Conservation (phyloP, 2,888 invertebrate genomes). For the Blera fallax region DNA sequence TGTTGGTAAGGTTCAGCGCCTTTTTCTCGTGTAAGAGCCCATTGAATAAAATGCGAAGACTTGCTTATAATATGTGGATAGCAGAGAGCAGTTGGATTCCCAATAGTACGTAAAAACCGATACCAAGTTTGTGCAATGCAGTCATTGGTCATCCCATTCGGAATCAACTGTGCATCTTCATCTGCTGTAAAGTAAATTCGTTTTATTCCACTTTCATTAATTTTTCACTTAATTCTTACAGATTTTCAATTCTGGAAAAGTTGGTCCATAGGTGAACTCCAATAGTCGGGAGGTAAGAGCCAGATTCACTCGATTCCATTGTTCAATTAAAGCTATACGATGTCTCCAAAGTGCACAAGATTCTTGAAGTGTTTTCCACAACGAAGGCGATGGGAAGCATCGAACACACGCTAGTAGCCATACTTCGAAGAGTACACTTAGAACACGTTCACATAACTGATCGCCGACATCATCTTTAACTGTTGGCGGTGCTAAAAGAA, state of each 20-base stretch:
- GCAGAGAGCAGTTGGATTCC: slow-evolving; percentile 96
- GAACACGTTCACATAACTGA: slow-evolving; percentile 95
- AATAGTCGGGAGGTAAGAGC: slow-evolving; percentile 93
- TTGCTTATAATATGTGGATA: slow-evolving; percentile 90
- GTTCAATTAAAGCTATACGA: slow-evolving; percentile 94
- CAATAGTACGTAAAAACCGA: slow-evolving; percentile 95
- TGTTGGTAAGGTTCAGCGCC: slow-evolving; percentile 94
- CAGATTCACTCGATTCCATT: slow-evolving; percentile 97
- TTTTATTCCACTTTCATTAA: neutral
- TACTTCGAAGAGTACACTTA: slow-evolving; percentile 96
- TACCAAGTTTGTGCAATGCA: slow-evolving; percentile 98
- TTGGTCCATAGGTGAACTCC: slow-evolving; percentile 93
- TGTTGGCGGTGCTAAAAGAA: slow-evolving; percentile 94
- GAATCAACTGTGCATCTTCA: slow-evolving; percentile 92
- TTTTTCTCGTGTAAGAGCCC: slow-evolving; percentile 90
- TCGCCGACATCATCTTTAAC: slow-evolving; percentile 97
- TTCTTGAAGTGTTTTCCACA: slow-evolving; percentile 97
- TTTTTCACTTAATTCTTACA: slow-evolving; percentile 83
- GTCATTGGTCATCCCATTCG: slow-evolving; percentile 92
- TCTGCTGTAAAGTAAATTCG: slow-evolving; percentile 84
- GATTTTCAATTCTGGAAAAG: slow-evolving; percentile 90
- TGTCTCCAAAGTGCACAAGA: slow-evolving; percentile 97
- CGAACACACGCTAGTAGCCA: slow-evolving; percentile 85
- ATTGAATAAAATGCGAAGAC: slow-evolving; percentile 87
- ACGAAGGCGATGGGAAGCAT: slow-evolving; percentile 96